Evolutionary conservation across 2,113 vertebrate genomes (phyloP).

Genomic region (Himantopus leucocephalus): DNA sequence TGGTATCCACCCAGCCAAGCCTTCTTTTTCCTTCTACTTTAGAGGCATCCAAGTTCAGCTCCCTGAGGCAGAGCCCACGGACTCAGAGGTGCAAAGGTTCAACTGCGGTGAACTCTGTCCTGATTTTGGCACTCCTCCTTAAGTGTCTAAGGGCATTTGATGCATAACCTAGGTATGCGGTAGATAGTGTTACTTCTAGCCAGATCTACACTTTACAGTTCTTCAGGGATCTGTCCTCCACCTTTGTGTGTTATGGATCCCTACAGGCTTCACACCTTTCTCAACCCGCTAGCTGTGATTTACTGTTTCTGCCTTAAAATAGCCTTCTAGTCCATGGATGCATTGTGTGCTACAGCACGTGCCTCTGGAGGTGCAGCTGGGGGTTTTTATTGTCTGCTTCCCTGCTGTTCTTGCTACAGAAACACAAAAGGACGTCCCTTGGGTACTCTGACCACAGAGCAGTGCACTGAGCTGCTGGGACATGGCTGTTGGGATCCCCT

Average conservation of each 20-base stretch:
- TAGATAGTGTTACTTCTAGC: neutral
- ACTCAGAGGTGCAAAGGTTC: neutral
- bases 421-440: neutral
- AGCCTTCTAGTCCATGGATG: neutral
- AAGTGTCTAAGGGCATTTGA: neutral
- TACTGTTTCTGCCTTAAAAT: neutral
- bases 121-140: neutral
- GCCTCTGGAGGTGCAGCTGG: neutral
- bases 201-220: neutral
- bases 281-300: neutral
- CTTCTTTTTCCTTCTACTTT: neutral
- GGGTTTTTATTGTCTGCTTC: neutral
- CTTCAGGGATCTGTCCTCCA: neutral
- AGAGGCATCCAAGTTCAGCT: neutral
- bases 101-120: neutral
- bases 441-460: neutral
- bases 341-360: accelerated
- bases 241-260: neutral
- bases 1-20: neutral
- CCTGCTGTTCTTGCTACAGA: neutral
- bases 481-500: neutral
- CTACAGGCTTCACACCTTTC: neutral
- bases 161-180: neutral
- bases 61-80: neutral
- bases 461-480: neutral